Percentiles rank a stretch among this genome's conserved stretches.
These are phyloP conservation scores for Philopedon plagiatum DNA, from an alignment of 2,888 invertebrate species.

Conservation along the genomic window DNA sequence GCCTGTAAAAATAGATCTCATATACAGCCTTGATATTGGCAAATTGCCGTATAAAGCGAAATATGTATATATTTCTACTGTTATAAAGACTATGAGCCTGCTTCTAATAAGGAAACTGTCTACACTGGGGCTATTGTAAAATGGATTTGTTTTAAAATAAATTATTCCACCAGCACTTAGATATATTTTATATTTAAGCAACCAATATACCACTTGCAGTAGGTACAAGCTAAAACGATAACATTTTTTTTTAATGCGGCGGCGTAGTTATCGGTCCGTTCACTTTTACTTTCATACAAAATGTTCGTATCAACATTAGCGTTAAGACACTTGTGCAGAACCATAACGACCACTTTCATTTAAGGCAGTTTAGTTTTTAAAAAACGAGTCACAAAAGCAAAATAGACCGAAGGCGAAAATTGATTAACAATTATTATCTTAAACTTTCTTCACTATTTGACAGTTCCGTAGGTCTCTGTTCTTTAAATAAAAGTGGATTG, in stretches of 20 bases:
- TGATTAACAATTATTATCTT: too few species aligned
- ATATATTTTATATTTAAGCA: conserved; percentile 1
- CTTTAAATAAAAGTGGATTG: too few species aligned
- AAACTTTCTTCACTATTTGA: too few species aligned
- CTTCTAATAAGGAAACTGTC: too few species aligned
- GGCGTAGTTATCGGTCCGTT: conserved; percentile 20
- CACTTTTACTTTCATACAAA: conserved; percentile 30
- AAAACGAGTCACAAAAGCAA: background rate
- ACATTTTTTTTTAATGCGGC: conserved; percentile 4
- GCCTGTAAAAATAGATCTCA: too few species aligned
- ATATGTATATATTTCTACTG: too few species aligned
- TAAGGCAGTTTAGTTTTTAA: background rate
- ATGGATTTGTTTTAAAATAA: background rate
- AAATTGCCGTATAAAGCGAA: too few species aligned
- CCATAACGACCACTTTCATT: conserved; percentile 18
- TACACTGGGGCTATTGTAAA: too few species aligned
- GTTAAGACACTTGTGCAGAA: conserved; percentile 10
- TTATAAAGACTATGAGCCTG: too few species aligned
- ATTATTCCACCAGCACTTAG: background rate
- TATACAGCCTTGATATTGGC: too few species aligned
- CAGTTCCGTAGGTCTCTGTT: too few species aligned
- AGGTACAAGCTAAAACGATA: background rate
- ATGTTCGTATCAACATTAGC: conserved; percentile 1
- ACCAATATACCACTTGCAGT: background rate
- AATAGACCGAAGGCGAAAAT: background rate